Evolutionary conservation across 2,888 invertebrate species (phyloP).

Genomic region (Caprella mutica): DNA sequence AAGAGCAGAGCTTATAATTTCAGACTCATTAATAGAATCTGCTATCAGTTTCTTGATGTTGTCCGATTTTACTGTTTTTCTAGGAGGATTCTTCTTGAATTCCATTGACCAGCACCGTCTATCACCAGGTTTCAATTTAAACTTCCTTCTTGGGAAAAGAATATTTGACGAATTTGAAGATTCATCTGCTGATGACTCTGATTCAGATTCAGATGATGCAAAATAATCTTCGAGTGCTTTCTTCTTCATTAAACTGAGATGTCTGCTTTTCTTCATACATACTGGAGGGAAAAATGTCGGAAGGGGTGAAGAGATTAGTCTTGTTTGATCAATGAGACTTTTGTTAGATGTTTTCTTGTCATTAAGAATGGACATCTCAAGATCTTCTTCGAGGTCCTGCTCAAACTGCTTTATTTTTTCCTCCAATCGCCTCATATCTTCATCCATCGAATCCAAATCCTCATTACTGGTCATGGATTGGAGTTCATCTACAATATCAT

Average conservation of each 20-base stretch:
- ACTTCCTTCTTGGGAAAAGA: conserved; percentile 22
- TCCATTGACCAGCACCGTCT: conserved; percentile 24
- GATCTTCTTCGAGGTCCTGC: conserved; percentile 17
- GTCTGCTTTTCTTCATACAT: conserved; percentile 19
- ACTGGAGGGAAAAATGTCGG: conserved; percentile 22
- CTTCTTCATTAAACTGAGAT: conserved; percentile 27
- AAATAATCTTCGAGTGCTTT: conserved; percentile 18
- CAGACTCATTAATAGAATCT: background rate
- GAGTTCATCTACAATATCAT: conserved; percentile 18
- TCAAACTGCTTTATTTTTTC: conserved; percentile 29
- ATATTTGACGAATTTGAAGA: conserved; percentile 8
- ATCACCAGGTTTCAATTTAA: conserved; percentile 25
- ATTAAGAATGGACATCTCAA: background rate
- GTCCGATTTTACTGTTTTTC: no score
- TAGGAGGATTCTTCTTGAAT: background rate
- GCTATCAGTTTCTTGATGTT: no score
- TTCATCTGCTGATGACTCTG: background rate
- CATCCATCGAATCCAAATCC: conserved; percentile 31
- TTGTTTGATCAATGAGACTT: background rate
- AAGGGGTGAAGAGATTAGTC: conserved; percentile 12
- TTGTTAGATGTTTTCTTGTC: conserved; percentile 1
- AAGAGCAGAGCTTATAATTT: background rate
- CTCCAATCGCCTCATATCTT: conserved; percentile 30
- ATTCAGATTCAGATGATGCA: conserved; percentile 17
- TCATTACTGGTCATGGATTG: conserved; percentile 23